Evolutionary conservation across 2,113 vertebrate genomes (phyloP), one percentile per base, ranked within the genome.

Genomic region (Heterocephalus glaber): DNA sequence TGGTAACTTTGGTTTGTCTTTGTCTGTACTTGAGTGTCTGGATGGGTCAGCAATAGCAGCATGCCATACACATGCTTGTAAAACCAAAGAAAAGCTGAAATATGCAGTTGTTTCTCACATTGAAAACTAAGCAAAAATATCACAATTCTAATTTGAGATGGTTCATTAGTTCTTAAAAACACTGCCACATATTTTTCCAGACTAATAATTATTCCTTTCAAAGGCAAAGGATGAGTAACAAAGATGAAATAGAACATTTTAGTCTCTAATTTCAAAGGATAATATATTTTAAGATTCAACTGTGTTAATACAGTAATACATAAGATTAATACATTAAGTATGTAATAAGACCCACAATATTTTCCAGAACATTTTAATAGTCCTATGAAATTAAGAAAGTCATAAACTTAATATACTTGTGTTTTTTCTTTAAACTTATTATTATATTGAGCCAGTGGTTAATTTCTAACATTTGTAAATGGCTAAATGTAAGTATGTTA

Each of bases 11-110:
- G 93, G 10, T 35, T 96, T 95, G 61, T 80, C 38, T 77, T 84
- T 89, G 54, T 88, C 76, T 97, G 84, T 97, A 92, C 58, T 95
- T 92, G 70, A 95, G n/a, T 1, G 33, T 89, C 28, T 93, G 77
- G 33, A 11, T 13, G 74, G 91, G 70, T 86, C 41, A 95, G 76
- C 81, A 95, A 52, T 24, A 92, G 1, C 38, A 17, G 74, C 47
- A 38, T 33, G 30, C 61, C 70, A 33, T 85, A 93, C 35, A 93
- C 19, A 76, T 38, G 0, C 65, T 93, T 96, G 22, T 85, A 94
- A 38, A 94, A 95, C 44, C n/a, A 91, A 92, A 90, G 68, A 81
- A 74, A 96, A 93, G 88, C 38, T 1, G 3, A 12, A 68, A 47
- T n/a, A 72, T 58, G 10, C 72, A 47, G 26, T 54, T 56, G 60